phyloP scores from a whole-genome alignment of 2,113 vertebrate species.

The Cricetomys ansorgei region DNA sequence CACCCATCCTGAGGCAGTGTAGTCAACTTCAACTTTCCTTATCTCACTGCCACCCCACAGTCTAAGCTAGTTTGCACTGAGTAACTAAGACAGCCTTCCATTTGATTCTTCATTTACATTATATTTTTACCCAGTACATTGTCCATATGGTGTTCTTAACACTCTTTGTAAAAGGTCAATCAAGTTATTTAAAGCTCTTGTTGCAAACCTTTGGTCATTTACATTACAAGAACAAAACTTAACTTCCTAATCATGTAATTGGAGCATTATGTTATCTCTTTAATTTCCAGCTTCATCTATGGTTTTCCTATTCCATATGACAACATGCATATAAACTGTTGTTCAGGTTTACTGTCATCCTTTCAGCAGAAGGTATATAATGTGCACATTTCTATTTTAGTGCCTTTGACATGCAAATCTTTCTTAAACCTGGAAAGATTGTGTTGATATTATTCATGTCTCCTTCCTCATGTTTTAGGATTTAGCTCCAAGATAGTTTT shows the following conservation, averaged over 20 bases:
- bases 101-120: background rate
- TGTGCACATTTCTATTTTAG: background rate
- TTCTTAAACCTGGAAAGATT: background rate
- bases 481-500: background rate
- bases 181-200: background rate
- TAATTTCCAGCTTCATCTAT: background rate
- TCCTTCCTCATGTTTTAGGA: background rate
- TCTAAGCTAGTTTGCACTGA: background rate
- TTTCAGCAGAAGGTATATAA: background rate
- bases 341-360: background rate
- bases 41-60: background rate
- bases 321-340: background rate
- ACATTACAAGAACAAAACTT: background rate
- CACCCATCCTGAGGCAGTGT: background rate
- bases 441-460: background rate
- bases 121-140: background rate
- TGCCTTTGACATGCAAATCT: background rate
- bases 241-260: background rate
- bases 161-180: constrained; percentile 4
- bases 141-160: background rate
- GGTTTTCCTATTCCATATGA: background rate
- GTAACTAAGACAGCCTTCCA: background rate
- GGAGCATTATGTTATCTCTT: background rate
- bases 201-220: background rate
- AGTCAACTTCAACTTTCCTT: background rate